Percentiles rank a stretch among this genome's conserved stretches.
phyloP scores from a whole-genome alignment of 2,797 vertebrate species.

The Synaphobranchus kaupii region DNA sequence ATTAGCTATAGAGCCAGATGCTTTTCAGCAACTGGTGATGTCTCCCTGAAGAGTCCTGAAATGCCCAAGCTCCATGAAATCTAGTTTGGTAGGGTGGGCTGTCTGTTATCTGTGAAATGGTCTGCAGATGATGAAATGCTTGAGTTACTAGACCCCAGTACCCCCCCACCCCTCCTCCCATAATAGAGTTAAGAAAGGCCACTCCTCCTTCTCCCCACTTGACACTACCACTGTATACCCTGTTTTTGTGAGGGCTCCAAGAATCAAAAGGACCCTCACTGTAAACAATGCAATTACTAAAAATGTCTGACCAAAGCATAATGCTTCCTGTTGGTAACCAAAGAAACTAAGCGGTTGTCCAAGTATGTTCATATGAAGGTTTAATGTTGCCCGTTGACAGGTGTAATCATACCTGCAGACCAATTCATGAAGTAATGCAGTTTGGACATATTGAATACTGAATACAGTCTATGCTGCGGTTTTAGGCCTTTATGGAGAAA shows the following conservation, averaged over 20 bases:
- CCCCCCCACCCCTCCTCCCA: background rate
- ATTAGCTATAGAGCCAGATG: background rate
- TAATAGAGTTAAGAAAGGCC: background rate
- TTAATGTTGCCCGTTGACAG: background rate
- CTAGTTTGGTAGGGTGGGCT: background rate
- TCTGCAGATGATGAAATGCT: background rate
- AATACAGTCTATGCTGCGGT: background rate
- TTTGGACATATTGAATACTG: background rate
- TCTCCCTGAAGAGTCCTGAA: background rate
- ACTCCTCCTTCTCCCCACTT: background rate
- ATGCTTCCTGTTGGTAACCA: background rate
- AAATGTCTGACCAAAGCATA: background rate
- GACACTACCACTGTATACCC: background rate
- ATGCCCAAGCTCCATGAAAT: background rate
- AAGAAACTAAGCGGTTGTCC: background rate
- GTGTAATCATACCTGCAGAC: background rate
- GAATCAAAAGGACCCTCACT: background rate
- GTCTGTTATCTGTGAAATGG: slow-evolving; percentile 1
- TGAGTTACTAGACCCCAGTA: background rate
- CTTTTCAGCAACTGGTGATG: background rate
- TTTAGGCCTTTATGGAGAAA: background rate
- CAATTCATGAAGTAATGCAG: background rate
- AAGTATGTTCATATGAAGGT: background rate
- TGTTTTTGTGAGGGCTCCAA: background rate
- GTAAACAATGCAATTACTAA: background rate